Percentiles rank a stretch among this genome's conserved stretches.
Evolutionary conservation across 2,797 vertebrate species (phyloP).

Genomic region (Cygnus olor): DNA sequence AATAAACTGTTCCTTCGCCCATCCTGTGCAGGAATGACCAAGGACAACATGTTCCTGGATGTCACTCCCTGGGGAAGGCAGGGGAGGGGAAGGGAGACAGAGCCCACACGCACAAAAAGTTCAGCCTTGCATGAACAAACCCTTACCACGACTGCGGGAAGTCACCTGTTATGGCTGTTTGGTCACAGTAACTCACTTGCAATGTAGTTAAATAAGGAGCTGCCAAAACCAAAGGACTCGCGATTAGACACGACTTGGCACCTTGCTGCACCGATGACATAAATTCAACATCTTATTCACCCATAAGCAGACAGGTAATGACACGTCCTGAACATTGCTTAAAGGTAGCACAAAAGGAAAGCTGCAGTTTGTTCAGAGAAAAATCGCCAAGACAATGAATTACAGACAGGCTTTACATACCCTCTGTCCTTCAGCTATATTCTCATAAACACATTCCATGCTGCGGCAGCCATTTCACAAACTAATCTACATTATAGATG

Average conservation of each 20-base stretch:
- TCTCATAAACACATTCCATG: neutral
- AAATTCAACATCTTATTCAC: neutral
- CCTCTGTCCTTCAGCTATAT: neutral
- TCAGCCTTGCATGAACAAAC: neutral
- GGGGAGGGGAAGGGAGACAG: neutral
- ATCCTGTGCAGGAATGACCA: constrained; percentile 18
- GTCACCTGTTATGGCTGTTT: neutral
- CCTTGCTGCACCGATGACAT: neutral
- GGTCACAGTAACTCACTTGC: neutral
- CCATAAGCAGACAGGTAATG: neutral
- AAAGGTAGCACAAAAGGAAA: neutral
- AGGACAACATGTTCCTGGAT: constrained; percentile 37
- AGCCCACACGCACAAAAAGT: neutral
- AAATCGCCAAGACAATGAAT: neutral
- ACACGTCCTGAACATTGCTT: neutral
- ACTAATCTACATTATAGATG: neutral
- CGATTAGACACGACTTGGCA: neutral
- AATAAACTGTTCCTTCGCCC: neutral
- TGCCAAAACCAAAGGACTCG: neutral
- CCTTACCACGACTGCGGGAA: neutral
- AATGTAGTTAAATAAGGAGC: neutral
- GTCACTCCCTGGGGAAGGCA: neutral
- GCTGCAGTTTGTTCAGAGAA: neutral
- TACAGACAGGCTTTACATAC: neutral
- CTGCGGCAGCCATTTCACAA: neutral